These are phyloP conservation scores for Heliconius melpomene DNA, from an alignment of 1,140 invertebrate genomes.

Conservation along the genomic window DNA sequence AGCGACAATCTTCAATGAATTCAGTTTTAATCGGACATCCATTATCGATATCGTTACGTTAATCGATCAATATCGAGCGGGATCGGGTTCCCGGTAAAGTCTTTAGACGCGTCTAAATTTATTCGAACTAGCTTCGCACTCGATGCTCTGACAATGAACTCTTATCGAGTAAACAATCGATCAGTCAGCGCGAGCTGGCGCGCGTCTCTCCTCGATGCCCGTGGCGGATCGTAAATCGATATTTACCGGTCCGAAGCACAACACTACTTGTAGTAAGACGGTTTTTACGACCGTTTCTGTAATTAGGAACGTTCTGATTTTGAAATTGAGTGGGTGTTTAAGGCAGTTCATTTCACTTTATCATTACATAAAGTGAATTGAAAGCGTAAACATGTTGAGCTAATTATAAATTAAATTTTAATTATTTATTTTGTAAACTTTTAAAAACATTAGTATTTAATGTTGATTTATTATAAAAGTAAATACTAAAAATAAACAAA, in stretches of 20 bases:
- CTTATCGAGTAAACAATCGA: conserved; percentile 73
- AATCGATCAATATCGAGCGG: conserved; percentile 55
- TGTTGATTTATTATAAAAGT: too few relatives aligned
- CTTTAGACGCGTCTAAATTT: conserved; percentile 73
- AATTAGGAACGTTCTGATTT: conserved; percentile 61
- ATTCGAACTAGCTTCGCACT: conserved; percentile 73
- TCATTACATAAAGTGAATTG: neutral
- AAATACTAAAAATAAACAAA: too few relatives aligned
- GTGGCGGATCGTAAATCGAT: conserved; percentile 72
- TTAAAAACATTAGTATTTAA: too few relatives aligned
- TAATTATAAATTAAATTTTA: neutral
- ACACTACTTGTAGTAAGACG: conserved; percentile 70
- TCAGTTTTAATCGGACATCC: conserved; percentile 35
- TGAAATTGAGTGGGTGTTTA: conserved; percentile 43
- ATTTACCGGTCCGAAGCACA: conserved; percentile 62
- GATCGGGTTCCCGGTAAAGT: conserved; percentile 59
- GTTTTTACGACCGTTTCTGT: conserved; percentile 65
- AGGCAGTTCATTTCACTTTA: conserved; percentile 10
- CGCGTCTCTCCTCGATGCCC: conserved; percentile 65
- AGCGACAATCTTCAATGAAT: conserved; percentile 34
- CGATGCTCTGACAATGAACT: conserved; percentile 77
- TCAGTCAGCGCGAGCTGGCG: conserved; percentile 71
- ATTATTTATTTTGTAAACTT: neutral
- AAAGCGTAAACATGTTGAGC: neutral
- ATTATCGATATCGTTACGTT: conserved; percentile 45